Evolutionary conservation across 2,888 invertebrate species (phyloP), one percentile per base, ranked within the genome.

Genomic region (Orchesella flavescens): DNA sequence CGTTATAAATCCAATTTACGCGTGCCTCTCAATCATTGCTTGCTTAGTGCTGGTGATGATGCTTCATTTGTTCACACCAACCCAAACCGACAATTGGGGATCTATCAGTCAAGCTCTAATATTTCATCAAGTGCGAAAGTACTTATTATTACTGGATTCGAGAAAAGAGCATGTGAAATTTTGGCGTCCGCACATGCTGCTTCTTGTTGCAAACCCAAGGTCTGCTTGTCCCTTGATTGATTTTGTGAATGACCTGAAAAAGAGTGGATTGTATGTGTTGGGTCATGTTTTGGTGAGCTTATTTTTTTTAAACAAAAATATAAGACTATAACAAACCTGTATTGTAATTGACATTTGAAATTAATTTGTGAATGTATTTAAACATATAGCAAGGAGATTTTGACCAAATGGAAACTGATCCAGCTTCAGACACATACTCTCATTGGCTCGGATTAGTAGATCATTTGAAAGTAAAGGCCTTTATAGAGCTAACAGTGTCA

Each of bases 101-200:
- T 97, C 97, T 75, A 97, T 99, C 88, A 97, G 97, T 19, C 99
- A 99, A 91, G 98, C 99, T n/a, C 92, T 99, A 23, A 98, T 99
- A 90, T 99, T 99, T 91, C 99, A 99, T 90, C 98, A 98, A 93
- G 97, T 97, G 10, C 93, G 99, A 59, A 99, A 99, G 90, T 99
- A 99, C 91, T 92, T 99, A 12, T 92, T 99, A 0, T 93, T 99
- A 90, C 91, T 99, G 90, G 99, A 99, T 91, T 95, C 96, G 0
- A 93, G 99, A 0, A 98, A 99, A 87, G 96, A 98, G 90, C 99
- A 99, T 91, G 98, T 99, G 1, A 99, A 99, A 91, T 99, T 97
- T 91, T 99, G 99, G 99, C 78, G 88, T 66, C 99, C 99, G 0
- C 99, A 99, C 92, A 95, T 99, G 91, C 91, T 99, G 77, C 91